phyloP scores from a whole-genome alignment of 2,797 vertebrate species.

The Acanthopagrus latus region DNA sequence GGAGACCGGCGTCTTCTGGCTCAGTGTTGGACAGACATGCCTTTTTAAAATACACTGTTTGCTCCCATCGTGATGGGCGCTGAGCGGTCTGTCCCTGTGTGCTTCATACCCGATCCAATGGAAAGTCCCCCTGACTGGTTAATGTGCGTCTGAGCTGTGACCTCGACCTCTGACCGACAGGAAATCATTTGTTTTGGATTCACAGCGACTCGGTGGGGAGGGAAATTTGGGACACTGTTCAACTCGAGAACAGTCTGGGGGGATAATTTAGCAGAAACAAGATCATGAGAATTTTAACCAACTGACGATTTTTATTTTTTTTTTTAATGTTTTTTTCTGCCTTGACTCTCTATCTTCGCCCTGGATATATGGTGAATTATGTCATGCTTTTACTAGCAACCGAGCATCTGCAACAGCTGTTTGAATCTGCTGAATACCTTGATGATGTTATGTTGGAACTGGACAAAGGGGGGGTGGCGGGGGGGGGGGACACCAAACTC shows the following conservation, averaged over 20 bases:
- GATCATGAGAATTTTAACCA: slow-evolving; percentile 11
- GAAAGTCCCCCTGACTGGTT: background rate
- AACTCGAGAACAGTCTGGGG: background rate
- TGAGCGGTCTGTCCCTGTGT: background rate
- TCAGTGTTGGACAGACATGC: background rate
- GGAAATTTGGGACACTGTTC: slow-evolving; percentile 7
- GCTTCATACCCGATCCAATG: background rate
- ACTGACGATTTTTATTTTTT: background rate
- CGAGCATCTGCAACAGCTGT: background rate
- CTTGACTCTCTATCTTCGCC: background rate
- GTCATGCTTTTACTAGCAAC: background rate
- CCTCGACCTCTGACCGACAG: slow-evolving; percentile 22
- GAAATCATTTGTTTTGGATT: background rate
- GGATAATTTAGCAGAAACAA: background rate
- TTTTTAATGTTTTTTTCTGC: background rate
- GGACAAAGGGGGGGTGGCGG: background rate
- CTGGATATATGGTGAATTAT: background rate
- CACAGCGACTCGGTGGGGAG: slow-evolving; percentile 8
- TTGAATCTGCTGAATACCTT: background rate
- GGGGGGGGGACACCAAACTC: background rate
- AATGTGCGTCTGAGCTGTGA: slow-evolving; percentile 2
- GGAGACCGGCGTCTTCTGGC: background rate
- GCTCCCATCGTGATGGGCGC: background rate
- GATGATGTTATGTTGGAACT: background rate
- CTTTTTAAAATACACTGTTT: slow-evolving; percentile 6